Base-by-base conservation (phyloP, 2,113 vertebrate genomes). In the Cygnus atratus region DNA sequence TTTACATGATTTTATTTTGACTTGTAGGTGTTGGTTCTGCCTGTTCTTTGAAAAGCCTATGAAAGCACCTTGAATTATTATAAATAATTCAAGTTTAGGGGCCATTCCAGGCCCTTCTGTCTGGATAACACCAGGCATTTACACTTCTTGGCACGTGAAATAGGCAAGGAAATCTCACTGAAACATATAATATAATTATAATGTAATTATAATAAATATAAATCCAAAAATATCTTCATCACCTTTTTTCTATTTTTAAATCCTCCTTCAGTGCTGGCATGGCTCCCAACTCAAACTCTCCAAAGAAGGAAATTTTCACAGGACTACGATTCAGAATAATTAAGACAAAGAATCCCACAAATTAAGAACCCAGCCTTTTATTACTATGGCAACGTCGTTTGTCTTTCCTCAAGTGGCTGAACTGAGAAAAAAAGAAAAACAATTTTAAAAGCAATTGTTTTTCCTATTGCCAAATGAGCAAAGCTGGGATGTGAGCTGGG, bases 321-420 rank as follows among this genome's bases (percentile, higher is more conserved):
- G 73, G 65, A 93, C 81, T 92, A 61, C 57, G 71, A 13, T 82
- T 91, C 10, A 1, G 68, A 91, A 72, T 68, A 95, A 95, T 90
- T 88, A 94, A 74, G 84, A 54, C 61, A 58, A 88, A 94, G 92
- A 84, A 75, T 78, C 39, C 52, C 44, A 68, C 39, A 92, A 95
- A 96, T 93, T 77, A 93, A 97, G 88, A 90, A 94, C 37, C 92
- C 88, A 91, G 78, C 70, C 25, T 92, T 78, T 24, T 43, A 57
- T 92, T 62, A 33, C 76, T 71, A 88, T 95, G 84, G 87, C 84
- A 97, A 94, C 91, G 19, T 43, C 61, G 48, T 81, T 57, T 75
- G 92, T 93, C 88, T 84, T 91, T 74, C 52, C 70, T 94, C 70
- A 74, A 84, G 84, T 33, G 73, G 70, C 70, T 93, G 84, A 84